Base-by-base conservation (phyloP, 2,888 invertebrate species). In the Phorcus lineatus region DNA sequence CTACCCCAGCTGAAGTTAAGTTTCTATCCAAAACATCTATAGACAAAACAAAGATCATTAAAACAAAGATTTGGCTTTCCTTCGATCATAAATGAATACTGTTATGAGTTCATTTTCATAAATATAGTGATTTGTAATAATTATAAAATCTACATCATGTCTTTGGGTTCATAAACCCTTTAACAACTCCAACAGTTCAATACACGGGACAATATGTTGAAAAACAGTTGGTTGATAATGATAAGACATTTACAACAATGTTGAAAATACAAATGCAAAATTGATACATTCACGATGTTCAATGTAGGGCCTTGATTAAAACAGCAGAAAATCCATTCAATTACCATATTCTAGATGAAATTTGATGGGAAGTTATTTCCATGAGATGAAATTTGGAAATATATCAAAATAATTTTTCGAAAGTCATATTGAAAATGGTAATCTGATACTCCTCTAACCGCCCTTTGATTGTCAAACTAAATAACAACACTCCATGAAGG, bases 21-120 rank as follows among this genome's bases (percentile, higher is more conserved):
- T 47, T 36, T 47, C 47, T 47, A 47, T 47, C 47, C 47, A 47
- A 36, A 70, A 70, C 70, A 70, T 11, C 70, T 31, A 36, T 19
- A 17, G 70, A 70, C 70, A 70, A 28, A 28, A 70, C 70, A 70
- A 36, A 70, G 31, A 70, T 70, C 70, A 70, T 17, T 70, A 17
- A 47, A 70, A 57, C 57, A 57, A 57, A 57, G 31, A 70, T 70
- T 70, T 70, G 70, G 70, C 70, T 70, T 70, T 70, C 70, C 19
- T 70, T 70, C 70, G 70, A 70, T 70, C 70, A 70, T 70, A n/a
- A 40, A 19, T 19, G 70, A 70, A 70, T 70, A 70, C 70, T 70
- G 70, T 36, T 62, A 28, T 17, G 62, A 62, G 62, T 70, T 70
- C 47, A 40, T 28, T 40, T 28, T 70, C 70, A 70, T 70, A 70